Conservation (phyloP, 2,888 invertebrate species). For the Lypha dubia region DNA sequence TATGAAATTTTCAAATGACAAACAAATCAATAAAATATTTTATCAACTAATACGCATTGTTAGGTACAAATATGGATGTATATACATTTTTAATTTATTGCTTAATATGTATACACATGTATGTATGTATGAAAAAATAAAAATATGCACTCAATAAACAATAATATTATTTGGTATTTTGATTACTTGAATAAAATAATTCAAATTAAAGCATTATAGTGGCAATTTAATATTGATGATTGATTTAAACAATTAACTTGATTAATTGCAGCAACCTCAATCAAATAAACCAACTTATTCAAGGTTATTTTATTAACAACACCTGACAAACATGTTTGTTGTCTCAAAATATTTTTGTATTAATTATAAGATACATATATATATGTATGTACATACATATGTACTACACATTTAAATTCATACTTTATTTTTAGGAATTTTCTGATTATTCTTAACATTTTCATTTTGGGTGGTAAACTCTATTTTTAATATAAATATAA, state of each 20-base stretch:
- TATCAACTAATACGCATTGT: not conserved
- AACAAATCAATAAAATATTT: not conserved
- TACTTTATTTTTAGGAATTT: too few relatives aligned
- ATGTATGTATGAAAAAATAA: not conserved
- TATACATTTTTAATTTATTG: constrained; percentile 5
- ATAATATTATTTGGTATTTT: constrained; percentile 51
- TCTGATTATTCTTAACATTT: too few relatives aligned
- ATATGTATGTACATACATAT: not conserved
- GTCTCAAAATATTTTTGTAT: constrained; percentile 44
- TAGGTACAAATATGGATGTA: not conserved
- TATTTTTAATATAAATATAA: constrained; percentile 56
- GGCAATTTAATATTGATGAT: constrained; percentile 60
- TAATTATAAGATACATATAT: constrained; percentile 19
- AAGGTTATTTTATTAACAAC: constrained; percentile 57
- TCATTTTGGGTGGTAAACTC: constrained; percentile 41
- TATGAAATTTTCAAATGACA: not conserved
- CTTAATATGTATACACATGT: not conserved
- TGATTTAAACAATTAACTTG: constrained; percentile 55
- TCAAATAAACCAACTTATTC: constrained; percentile 22
- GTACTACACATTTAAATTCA: not conserved
- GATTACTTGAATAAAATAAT: constrained; percentile 55
- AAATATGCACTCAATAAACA: constrained; percentile 19
- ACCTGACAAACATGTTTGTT: constrained; percentile 58
- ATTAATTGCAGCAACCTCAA: constrained; percentile 56
- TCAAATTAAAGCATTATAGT: constrained; percentile 47